Evolutionary conservation across 2,797 vertebrate genomes (phyloP).

Genomic region (Phoeniculus purpureus): DNA sequence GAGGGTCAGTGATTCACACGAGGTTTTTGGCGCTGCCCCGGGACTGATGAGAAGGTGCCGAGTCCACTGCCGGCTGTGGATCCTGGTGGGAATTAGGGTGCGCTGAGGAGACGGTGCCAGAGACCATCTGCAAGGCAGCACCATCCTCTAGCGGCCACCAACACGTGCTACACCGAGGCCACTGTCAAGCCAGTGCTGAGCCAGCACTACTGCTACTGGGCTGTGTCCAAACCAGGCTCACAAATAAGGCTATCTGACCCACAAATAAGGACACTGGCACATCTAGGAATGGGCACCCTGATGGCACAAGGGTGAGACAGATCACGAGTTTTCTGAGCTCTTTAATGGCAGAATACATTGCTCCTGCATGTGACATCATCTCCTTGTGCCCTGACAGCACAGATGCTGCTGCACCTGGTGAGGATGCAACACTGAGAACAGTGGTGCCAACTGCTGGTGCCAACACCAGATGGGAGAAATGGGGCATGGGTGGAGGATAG

Average conservation of each 20-base stretch:
- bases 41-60: background rate
- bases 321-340: background rate
- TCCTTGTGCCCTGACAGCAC: background rate
- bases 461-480: fast-evolving
- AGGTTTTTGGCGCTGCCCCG: background rate
- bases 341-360: background rate
- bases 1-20: fast-evolving
- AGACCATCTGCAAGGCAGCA: background rate
- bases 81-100: background rate
- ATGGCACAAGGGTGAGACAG: background rate
- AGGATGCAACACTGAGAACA: background rate
- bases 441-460: fast-evolving
- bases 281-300: background rate
- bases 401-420: background rate
- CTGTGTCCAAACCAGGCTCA: background rate
- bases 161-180: background rate
- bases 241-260: background rate
- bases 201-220: background rate
- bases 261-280: background rate
- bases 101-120: background rate
- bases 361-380: background rate
- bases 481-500: fast-evolving
- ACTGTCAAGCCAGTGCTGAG: fast-evolving
- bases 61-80: background rate
- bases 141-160: conserved; percentile 51